phyloP scores from a whole-genome alignment of 2,113 vertebrate genomes.

The Illadopsis cleaveri region DNA sequence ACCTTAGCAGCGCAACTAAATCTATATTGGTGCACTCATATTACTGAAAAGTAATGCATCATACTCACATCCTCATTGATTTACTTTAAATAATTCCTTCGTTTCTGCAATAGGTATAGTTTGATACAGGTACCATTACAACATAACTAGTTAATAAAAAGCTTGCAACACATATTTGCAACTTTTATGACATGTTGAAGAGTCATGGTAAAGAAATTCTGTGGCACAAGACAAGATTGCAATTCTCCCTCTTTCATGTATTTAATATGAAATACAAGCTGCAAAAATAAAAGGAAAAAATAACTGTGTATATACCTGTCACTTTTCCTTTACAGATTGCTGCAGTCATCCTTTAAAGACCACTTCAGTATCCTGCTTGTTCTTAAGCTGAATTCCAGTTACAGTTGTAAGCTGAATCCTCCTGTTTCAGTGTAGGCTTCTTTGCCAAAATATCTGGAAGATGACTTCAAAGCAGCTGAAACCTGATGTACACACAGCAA shows the following conservation, averaged over 20 bases:
- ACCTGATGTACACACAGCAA: neutral
- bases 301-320: neutral
- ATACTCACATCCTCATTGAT: neutral
- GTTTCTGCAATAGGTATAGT: neutral
- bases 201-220: neutral
- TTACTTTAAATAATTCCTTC: neutral
- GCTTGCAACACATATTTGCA: neutral
- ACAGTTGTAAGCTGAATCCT: neutral
- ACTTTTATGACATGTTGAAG: neutral
- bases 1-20: neutral
- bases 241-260: neutral
- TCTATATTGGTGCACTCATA: neutral
- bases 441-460: neutral
- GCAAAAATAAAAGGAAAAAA: neutral
- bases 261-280: neutral
- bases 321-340: neutral
- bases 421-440: neutral
- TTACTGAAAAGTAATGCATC: neutral
- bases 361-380: neutral
- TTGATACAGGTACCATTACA: neutral
- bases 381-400: neutral
- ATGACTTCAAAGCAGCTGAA: neutral
- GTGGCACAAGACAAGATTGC: neutral
- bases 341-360: neutral
- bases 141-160: neutral